Conservation (phyloP, 2,888 invertebrate genomes). For the Monochamus alternatus region DNA sequence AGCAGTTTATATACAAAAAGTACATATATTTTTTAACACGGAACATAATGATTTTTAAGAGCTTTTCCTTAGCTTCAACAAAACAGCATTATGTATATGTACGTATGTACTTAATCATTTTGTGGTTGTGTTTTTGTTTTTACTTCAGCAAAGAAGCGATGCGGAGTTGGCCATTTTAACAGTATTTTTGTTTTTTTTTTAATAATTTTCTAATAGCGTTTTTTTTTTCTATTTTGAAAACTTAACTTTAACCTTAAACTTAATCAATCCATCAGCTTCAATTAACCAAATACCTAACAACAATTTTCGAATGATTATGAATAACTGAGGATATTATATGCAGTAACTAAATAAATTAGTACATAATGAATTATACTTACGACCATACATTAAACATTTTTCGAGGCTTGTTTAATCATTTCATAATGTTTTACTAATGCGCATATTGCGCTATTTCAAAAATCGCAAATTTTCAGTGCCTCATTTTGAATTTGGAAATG, state of each 20-base stretch:
- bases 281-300: conserved; percentile 35
- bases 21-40: conserved; percentile 33
- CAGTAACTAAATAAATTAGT: too few relatives aligned
- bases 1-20: conserved; percentile 42
- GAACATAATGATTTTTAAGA: conserved; percentile 25
- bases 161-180: conserved; percentile 44
- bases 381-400: too few relatives aligned
- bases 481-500: too few relatives aligned
- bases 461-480: too few relatives aligned
- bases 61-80: conserved; percentile 38
- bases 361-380: not conserved
- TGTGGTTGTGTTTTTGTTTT: conserved; percentile 22
- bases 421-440: too few relatives aligned
- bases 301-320: not conserved
- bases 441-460: too few relatives aligned
- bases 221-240: conserved; percentile 19
- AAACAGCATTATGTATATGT: conserved; percentile 29
- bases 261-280: conserved; percentile 20
- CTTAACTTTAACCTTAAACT: not conserved
- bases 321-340: too few relatives aligned
- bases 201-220: conserved; percentile 20
- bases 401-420: too few relatives aligned
- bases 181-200: conserved; percentile 50
- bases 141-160: conserved; percentile 19
- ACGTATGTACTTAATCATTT: conserved; percentile 34